Conservation (phyloP, 2,888 invertebrate species). For the Caenorhabditis uteleia region DNA sequence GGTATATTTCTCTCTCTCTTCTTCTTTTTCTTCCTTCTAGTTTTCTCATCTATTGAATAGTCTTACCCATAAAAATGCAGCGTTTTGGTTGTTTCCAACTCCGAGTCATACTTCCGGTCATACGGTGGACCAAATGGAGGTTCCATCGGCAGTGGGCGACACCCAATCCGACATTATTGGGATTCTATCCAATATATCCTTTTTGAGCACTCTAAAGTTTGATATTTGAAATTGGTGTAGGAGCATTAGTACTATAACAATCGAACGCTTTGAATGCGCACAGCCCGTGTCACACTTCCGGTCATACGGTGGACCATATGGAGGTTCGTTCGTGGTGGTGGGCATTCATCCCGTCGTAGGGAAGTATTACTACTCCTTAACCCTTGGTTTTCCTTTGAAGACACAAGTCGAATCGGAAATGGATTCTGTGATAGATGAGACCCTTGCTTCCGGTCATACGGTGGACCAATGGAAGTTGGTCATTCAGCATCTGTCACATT, state of each 20-base stretch:
- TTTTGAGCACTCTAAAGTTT: background rate
- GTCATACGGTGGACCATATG: slow-evolving; percentile 50
- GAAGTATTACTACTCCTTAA: background rate
- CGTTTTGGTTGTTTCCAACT: slow-evolving; percentile 28
- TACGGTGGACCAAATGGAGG: slow-evolving; percentile 48
- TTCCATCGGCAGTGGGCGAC: slow-evolving; percentile 28
- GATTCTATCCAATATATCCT: slow-evolving; percentile 13
- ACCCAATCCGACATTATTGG: slow-evolving; percentile 17
- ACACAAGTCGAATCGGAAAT: slow-evolving; percentile 3
- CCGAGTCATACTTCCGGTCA: slow-evolving; percentile 43
- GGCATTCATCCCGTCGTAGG: slow-evolving; percentile 21
- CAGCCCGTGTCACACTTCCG: slow-evolving; percentile 36
- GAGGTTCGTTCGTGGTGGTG: slow-evolving; percentile 34
- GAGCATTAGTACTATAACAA: slow-evolving; percentile 11
- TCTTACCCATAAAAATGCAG: slow-evolving; percentile 21
- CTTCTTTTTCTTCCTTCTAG: slow-evolving; percentile 9
- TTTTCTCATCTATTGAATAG: slow-evolving; percentile 29
- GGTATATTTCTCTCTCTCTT: slow-evolving; percentile 8
- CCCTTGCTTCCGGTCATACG: slow-evolving; percentile 50
- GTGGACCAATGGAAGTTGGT: slow-evolving; percentile 48
- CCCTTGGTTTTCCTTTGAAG: slow-evolving; percentile 4
- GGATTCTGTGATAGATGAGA: slow-evolving; percentile 23
- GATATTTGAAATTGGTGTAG: slow-evolving; percentile 7
- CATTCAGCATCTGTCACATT: slow-evolving; percentile 15
- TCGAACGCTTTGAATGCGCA: slow-evolving; percentile 26